Percentiles rank a stretch among this genome's conserved stretches.
phyloP scores from a whole-genome alignment of 2,797 vertebrate genomes.

The Lepilemur ruficaudatus region DNA sequence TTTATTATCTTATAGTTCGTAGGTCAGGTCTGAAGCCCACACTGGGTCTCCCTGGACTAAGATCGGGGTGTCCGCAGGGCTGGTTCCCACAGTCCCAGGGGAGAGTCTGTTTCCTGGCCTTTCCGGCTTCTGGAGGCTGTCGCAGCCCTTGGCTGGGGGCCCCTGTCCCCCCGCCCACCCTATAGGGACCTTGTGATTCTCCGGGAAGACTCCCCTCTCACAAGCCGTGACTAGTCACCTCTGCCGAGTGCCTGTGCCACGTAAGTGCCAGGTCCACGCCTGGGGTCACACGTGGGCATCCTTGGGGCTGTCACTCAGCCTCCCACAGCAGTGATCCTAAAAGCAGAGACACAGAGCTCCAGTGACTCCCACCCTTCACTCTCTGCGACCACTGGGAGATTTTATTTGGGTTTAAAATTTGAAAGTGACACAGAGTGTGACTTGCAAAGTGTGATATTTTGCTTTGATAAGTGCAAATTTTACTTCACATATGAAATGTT shows the following conservation, averaged over 20 bases:
- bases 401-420: background rate
- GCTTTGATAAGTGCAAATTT: background rate
- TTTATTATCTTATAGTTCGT: background rate
- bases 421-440: background rate
- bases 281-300: background rate
- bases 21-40: background rate
- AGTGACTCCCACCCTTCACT: background rate
- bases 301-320: background rate
- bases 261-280: background rate
- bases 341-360: background rate
- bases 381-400: background rate
- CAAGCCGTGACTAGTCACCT: background rate
- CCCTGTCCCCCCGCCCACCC: background rate
- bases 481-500: background rate
- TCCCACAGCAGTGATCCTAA: too few relatives aligned
- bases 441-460: background rate
- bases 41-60: background rate
- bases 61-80: background rate
- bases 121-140: background rate
- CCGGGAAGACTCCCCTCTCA: background rate
- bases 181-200: too few relatives aligned
- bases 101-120: background rate
- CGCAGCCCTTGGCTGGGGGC: background rate
- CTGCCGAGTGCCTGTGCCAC: background rate
- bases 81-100: rapidly evolving